Conservation (phyloP, 2,797 vertebrate genomes). For the Crotalus adamanteus region DNA sequence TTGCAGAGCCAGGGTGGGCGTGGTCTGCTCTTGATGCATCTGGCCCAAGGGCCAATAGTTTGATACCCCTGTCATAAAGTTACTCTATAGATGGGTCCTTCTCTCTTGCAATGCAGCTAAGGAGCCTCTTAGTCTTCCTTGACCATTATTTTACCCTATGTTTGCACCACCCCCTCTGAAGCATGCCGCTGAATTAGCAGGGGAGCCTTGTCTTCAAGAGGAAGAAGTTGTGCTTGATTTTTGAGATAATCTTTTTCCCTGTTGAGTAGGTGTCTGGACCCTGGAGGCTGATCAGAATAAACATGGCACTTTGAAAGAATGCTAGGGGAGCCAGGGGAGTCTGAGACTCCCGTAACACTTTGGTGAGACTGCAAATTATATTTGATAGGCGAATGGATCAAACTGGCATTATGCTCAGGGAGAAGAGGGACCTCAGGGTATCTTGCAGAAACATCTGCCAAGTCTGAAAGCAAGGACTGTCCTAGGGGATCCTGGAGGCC, state of each 20-base stretch:
- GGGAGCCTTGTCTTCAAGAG: neutral
- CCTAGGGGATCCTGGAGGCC: neutral
- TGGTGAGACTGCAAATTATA: neutral
- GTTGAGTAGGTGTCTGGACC: neutral
- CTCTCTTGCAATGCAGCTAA: conserved; percentile 54
- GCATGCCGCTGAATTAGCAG: conserved; percentile 39
- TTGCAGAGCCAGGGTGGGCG: too few species aligned
- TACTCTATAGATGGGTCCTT: conserved; percentile 25
- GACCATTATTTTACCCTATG: conserved; percentile 5
- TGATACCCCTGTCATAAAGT: conserved; percentile 4
- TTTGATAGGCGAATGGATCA: neutral
- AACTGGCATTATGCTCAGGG: neutral
- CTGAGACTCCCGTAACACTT: neutral
- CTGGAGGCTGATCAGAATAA: conserved; percentile 12
- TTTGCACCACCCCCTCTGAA: conserved; percentile 63
- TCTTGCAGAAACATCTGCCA: neutral
- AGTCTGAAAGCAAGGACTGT: neutral
- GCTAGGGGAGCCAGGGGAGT: conserved; percentile 8
- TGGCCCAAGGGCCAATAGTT: too few species aligned
- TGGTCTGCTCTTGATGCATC: too few species aligned
- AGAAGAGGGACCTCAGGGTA: neutral
- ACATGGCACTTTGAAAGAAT: conserved; percentile 20
- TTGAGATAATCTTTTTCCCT: neutral
- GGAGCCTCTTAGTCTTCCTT: conserved; percentile 61
- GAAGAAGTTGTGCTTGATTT: conserved; percentile 4